Evolutionary conservation across 2,797 vertebrate genomes (phyloP).

Genomic region (Dromococcyx pavoninus): DNA sequence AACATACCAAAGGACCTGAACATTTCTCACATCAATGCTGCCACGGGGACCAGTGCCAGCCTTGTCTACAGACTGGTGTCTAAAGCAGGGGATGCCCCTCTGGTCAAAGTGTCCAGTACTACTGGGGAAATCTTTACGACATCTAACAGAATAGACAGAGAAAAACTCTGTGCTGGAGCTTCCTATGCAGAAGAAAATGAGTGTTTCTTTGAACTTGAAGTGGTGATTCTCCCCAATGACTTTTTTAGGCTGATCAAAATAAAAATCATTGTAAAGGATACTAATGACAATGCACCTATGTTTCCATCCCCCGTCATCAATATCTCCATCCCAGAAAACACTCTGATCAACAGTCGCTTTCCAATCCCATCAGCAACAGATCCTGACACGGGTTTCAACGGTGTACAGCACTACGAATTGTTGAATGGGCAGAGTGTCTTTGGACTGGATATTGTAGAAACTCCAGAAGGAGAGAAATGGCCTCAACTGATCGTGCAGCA

Average conservation of each 20-base stretch:
- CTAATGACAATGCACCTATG: slow-evolving; percentile 99
- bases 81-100: slow-evolving; percentile 95
- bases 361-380: slow-evolving; percentile 97
- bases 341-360: slow-evolving; percentile 97
- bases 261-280: slow-evolving; percentile 98
- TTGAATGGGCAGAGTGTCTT: slow-evolving; percentile 96
- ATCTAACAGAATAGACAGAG: slow-evolving; percentile 95
- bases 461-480: slow-evolving; percentile 99
- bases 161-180: slow-evolving; percentile 95
- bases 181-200: slow-evolving; percentile 92
- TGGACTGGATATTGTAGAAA: slow-evolving; percentile 98
- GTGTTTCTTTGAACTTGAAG: slow-evolving; percentile 99
- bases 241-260: slow-evolving; percentile 99
- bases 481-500: slow-evolving; percentile 98
- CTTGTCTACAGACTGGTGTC: slow-evolving; percentile 98
- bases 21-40: slow-evolving; percentile 96
- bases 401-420: slow-evolving; percentile 97
- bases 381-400: slow-evolving; percentile 97
- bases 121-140: slow-evolving; percentile 98
- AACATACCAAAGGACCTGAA: slow-evolving; percentile 99
- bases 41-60: slow-evolving; percentile 91
- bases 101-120: slow-evolving; percentile 95
- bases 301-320: slow-evolving; percentile 99
- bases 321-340: slow-evolving; percentile 99
- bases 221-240: slow-evolving; percentile 98